These are phyloP conservation scores for Sitophilus oryzae DNA, from an alignment of 1,140 invertebrate genomes.

Conservation along the genomic window DNA sequence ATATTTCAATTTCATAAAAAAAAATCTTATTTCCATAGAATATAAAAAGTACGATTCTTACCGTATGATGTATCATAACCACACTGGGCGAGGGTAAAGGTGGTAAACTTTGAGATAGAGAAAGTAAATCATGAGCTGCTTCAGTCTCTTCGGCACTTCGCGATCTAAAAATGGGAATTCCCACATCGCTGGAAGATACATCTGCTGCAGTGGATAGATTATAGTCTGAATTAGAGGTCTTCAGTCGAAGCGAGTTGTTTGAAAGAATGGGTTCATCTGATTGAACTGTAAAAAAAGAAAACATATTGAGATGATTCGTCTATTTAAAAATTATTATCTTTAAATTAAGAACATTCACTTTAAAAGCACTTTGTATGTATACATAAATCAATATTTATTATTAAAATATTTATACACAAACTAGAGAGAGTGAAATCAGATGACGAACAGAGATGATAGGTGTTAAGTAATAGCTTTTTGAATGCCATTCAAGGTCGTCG, in stretches of 20 bases:
- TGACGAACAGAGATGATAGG: too few relatives aligned
- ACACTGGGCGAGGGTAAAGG: slow-evolving; percentile 64
- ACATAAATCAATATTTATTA: too few relatives aligned
- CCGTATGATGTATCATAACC: slow-evolving; percentile 49
- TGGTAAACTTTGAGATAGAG: slow-evolving; percentile 71
- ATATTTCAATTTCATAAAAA: too few relatives aligned
- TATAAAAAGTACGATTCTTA: slow-evolving; percentile 13
- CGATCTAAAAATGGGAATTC: background rate
- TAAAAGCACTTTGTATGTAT: too few relatives aligned
- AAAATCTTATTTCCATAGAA: too few relatives aligned
- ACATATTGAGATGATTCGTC: too few relatives aligned
- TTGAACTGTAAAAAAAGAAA: slow-evolving; percentile 2
- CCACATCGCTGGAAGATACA: background rate
- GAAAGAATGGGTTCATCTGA: background rate
- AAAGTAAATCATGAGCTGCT: slow-evolving; percentile 78
- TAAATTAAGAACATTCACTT: too few relatives aligned
- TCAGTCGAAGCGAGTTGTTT: background rate
- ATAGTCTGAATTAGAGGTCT: background rate
- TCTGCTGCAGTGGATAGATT: background rate
- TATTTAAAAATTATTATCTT: too few relatives aligned
- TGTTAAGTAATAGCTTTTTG: too few relatives aligned
- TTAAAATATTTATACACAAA: too few relatives aligned
- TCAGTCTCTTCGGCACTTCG: slow-evolving; percentile 73
- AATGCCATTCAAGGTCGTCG: too few relatives aligned
- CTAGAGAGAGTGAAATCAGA: too few relatives aligned